A percentile compares a stretch with the other conserved stretches of the same genome.
Evolutionary conservation across 2,888 invertebrate species (phyloP).

Genomic region (Tachina fera): DNA sequence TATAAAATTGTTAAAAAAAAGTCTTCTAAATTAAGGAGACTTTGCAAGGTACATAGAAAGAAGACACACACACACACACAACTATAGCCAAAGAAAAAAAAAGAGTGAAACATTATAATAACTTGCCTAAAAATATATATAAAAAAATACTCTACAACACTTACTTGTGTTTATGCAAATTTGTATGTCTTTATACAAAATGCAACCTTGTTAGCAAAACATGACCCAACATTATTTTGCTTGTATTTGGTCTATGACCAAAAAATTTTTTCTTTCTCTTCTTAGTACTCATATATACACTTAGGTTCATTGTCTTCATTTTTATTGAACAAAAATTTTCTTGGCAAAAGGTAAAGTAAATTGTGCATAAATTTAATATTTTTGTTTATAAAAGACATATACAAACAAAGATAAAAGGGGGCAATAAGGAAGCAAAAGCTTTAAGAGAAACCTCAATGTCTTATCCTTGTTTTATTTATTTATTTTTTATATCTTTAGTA

Average conservation of each 20-base stretch:
- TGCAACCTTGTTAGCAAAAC: constrained; percentile 20
- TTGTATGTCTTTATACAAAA: background rate
- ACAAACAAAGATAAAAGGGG: constrained; percentile 39
- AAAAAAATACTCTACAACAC: constrained; percentile 1
- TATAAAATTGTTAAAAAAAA: background rate
- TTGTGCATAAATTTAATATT: constrained; percentile 66
- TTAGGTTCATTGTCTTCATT: constrained; percentile 38
- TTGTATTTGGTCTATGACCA: background rate
- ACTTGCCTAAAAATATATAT: constrained; percentile 22
- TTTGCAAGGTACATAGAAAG: background rate
- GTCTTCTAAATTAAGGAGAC: constrained; percentile 2
- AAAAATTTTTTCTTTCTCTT: background rate
- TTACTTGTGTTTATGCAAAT: background rate
- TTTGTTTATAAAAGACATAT: constrained; percentile 24
- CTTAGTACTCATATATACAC: too few relatives aligned
- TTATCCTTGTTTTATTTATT: constrained; percentile 32
- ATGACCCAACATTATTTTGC: constrained; percentile 24
- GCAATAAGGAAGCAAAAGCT: constrained; percentile 24
- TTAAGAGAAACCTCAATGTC: constrained; percentile 20
- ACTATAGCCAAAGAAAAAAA: too few relatives aligned
- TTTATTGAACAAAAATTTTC: constrained; percentile 53
- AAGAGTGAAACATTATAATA: constrained; percentile 5
- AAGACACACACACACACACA: background rate
- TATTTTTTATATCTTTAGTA: background rate
- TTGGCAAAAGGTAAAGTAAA: constrained; percentile 52